Evolutionary conservation across 1,140 invertebrate species (phyloP).

Genomic region (Hylaeus anthracinus): DNA sequence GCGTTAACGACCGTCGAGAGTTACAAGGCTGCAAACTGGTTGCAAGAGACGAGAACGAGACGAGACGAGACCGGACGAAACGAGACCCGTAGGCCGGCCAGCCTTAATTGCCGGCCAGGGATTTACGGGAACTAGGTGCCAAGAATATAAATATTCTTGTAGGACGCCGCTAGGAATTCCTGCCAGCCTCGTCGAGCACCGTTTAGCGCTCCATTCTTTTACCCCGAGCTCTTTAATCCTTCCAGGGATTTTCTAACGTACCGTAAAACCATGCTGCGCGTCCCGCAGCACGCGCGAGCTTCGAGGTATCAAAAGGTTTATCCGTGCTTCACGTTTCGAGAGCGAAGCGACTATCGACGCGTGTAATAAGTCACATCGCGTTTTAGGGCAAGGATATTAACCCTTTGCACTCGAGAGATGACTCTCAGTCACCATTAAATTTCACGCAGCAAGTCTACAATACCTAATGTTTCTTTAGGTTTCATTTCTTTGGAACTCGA

Average conservation of each 20-base stretch:
- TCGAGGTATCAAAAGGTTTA: conserved; percentile 39
- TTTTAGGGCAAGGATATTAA: no score
- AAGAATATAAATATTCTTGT: conserved; percentile 71
- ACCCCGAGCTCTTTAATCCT: conserved; percentile 48
- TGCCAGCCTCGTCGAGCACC: conserved; percentile 30
- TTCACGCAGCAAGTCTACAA: no score
- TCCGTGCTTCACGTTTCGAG: conserved; percentile 8
- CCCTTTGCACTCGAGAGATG: no score
- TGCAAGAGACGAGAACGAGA: conserved; percentile 39
- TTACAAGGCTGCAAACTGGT: conserved; percentile 55
- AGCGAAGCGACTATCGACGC: no score
- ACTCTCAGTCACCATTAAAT: no score
- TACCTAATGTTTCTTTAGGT: no score
- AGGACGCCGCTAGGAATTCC: conserved; percentile 50
- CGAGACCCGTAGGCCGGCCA: conserved; percentile 58
- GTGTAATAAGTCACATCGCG: no score
- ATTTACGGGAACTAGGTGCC: conserved; percentile 68
- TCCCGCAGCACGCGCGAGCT: conserved; percentile 20
- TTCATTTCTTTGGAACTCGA: no score
- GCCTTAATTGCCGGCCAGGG: conserved; percentile 75
- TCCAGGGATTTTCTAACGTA: conserved; percentile 53
- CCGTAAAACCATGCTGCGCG: conserved; percentile 40
- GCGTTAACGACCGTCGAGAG: conserved; percentile 72
- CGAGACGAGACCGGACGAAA: conserved; percentile 57
- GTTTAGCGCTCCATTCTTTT: conserved; percentile 45